Evolutionary conservation across 2,797 vertebrate genomes (phyloP), one percentile per base, ranked within the genome.

Genomic region (Amblyraja radiata): DNA sequence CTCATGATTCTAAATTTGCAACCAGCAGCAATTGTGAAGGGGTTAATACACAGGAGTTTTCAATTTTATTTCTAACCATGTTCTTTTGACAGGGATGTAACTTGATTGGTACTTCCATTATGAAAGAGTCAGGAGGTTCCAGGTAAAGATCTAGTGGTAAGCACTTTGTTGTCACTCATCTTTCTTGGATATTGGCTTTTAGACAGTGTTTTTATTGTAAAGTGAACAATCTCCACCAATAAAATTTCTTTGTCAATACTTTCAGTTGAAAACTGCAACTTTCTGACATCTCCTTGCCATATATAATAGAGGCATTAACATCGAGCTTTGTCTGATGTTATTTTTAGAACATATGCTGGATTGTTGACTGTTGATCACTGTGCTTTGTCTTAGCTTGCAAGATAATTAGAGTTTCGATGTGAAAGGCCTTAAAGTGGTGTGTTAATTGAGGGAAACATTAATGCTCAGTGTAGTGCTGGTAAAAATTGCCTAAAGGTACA

Each of bases 401-500:
- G 6, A 13, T 76, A 25, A 90, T 90, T 71, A 46, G 21, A 65
- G 73, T 54, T 46, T 74, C 54, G 36, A 92, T 71, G 36, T 46
- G 39, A 90, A 71, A 5, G 1, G 61, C 65, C 84, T 65, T 18
- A 88, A 46, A 65, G 68, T 21, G 14, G 16, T 1, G 61, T 7
- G 39, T 28, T 91, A 54, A 74, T 39, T 76, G 90, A 54, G 10
- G 39, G 71, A 92, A 73, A n/a, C 90, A 92, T 90, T 1, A 8
- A n/a, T 76, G 36, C 36, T 25, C 90, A 92, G 68, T n/a, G 23
- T 54, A 54, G 54, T 92, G 25, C 39, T 21, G n/a, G 39, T 16
- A 73, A 39, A 54, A 92, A 92, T n/a, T 74, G 71, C 23, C 13
- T 74, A 92, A 63, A 92, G 90, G 32, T 90, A 73, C 23, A 90